phyloP scores from a whole-genome alignment of 2,797 vertebrate genomes.

The Coreius guichenoti region DNA sequence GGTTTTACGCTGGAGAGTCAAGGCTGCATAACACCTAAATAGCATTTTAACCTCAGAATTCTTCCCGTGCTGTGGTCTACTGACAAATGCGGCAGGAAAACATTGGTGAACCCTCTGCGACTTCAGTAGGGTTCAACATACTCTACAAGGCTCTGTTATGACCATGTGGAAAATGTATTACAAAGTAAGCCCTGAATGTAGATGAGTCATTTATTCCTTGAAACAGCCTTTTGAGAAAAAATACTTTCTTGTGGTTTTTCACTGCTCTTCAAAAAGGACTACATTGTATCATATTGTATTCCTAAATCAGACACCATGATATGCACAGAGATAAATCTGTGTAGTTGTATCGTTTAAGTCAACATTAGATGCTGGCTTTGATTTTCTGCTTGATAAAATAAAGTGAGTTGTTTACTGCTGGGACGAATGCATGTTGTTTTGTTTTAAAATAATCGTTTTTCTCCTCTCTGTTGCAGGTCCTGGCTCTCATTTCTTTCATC shows the following conservation, averaged over 20 bases:
- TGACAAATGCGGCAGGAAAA: slow-evolving; percentile 63
- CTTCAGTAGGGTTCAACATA: slow-evolving; percentile 6
- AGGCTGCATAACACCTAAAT: slow-evolving; percentile 70
- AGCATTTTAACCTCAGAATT: slow-evolving; percentile 68
- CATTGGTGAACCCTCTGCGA: slow-evolving; percentile 39
- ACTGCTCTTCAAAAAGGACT: slow-evolving; percentile 15
- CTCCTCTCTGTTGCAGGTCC: slow-evolving; percentile 75
- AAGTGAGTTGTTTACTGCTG: not conserved
- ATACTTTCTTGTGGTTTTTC: slow-evolving; percentile 11
- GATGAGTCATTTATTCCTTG: slow-evolving; percentile 38
- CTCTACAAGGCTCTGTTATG: slow-evolving; percentile 18
- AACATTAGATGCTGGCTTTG: not conserved
- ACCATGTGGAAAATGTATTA: slow-evolving; percentile 47
- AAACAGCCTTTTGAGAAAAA: slow-evolving; percentile 14
- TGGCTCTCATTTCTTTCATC: slow-evolving; percentile 93
- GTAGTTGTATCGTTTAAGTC: not conserved
- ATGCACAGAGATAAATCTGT: not conserved
- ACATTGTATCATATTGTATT: slow-evolving; percentile 1
- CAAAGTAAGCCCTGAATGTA: slow-evolving; percentile 29
- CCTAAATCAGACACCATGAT: not conserved
- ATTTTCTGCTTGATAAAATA: slow-evolving; percentile 8
- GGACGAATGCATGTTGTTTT: not conserved
- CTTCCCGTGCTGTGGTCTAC: slow-evolving; percentile 72
- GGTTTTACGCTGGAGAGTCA: slow-evolving; percentile 65
- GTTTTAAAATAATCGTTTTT: not conserved